Evolutionary conservation across 2,113 vertebrate genomes (phyloP).

Genomic region (Neopipo cinnamomea): DNA sequence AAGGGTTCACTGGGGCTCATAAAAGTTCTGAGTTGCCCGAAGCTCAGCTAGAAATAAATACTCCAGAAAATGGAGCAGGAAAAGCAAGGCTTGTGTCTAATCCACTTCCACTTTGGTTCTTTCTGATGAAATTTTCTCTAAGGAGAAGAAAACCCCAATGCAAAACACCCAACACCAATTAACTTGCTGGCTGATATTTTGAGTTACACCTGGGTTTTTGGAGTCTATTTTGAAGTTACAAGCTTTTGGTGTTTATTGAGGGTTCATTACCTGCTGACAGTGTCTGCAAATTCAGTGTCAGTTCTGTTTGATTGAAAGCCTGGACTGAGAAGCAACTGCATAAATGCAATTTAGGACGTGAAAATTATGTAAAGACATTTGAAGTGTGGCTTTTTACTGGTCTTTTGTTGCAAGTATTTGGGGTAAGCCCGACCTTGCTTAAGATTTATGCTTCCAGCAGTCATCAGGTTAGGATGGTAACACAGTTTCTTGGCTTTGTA

Average conservation of each 20-base stretch:
- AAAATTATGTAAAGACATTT: not conserved
- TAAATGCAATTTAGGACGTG: not conserved
- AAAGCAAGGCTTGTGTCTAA: not conserved
- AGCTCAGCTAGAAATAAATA: not conserved
- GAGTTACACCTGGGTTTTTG: not conserved
- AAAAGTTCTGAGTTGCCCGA: not conserved
- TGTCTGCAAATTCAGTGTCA: not conserved
- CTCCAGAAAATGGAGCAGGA: not conserved
- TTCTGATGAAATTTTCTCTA: not conserved
- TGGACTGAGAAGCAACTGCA: accelerated
- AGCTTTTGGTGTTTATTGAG: not conserved
- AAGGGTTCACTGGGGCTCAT: not conserved
- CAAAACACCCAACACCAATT: not conserved
- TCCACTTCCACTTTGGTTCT: not conserved
- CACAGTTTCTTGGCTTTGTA: not conserved
- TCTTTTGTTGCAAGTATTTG: not conserved
- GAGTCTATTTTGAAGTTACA: not conserved
- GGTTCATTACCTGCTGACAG: not conserved
- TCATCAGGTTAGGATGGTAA: not conserved
- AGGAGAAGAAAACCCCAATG: not conserved
- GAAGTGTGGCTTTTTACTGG: not conserved
- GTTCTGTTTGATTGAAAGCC: not conserved
- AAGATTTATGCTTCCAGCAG: not conserved
- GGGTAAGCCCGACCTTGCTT: not conserved
- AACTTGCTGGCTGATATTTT: not conserved